A percentile compares a stretch with the other conserved stretches of the same genome.
These are phyloP conservation scores for Antitype chi DNA, from an alignment of 2,888 invertebrate genomes.

Conservation along the genomic window DNA sequence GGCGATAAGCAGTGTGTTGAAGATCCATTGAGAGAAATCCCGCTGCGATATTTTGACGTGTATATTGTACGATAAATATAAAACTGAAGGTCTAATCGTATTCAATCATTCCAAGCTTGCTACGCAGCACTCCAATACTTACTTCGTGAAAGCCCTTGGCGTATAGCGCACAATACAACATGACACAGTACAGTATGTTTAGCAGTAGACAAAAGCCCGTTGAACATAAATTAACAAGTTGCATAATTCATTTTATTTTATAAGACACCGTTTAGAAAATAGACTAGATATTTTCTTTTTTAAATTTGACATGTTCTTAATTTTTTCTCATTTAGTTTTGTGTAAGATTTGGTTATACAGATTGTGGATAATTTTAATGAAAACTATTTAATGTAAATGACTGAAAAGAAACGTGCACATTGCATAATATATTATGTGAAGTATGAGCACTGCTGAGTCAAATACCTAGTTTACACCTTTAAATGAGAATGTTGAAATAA, in stretches of 20 bases:
- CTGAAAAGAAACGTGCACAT: not conserved
- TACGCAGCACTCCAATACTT: constrained; percentile 20
- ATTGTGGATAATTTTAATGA: not conserved
- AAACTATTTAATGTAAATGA: not conserved
- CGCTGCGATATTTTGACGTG: no score
- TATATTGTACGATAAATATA: no score
- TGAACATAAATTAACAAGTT: constrained; percentile 34
- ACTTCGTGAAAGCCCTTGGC: constrained; percentile 41
- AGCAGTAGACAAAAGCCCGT: constrained; percentile 78
- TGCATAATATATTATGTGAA: constrained; percentile 2
- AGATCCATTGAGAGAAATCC: no score
- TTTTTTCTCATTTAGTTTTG: not conserved
- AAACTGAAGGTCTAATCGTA: not conserved
- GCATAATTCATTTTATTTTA: constrained; percentile 1
- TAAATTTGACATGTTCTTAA: no score
- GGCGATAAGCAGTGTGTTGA: no score
- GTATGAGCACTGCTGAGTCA: constrained; percentile 12
- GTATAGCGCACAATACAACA: constrained; percentile 70
- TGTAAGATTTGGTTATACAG: not conserved
- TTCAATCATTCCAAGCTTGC: constrained; percentile 52
- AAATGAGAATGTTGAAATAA: constrained; percentile 5
- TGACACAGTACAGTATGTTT: constrained; percentile 70
- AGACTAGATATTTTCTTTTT: no score
- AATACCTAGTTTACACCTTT: not conserved
- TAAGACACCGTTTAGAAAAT: not conserved